phyloP scores from a whole-genome alignment of 1,140 invertebrate genomes.

The Rhynchophorus ferrugineus region DNA sequence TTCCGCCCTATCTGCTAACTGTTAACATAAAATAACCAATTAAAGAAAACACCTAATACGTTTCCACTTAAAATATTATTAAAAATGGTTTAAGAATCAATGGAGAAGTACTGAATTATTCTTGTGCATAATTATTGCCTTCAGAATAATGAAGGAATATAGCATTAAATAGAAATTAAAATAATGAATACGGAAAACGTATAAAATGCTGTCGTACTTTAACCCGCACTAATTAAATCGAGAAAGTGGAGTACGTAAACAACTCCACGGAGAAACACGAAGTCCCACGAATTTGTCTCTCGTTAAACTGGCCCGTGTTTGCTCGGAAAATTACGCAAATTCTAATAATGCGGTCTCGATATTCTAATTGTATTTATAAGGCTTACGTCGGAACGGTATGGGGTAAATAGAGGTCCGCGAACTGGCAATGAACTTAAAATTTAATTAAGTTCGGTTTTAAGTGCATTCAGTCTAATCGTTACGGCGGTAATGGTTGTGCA shows the following conservation, averaged over 20 bases:
- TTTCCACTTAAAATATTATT: no score
- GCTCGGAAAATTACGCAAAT: conserved; percentile 20
- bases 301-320: conserved; percentile 14
- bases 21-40: no score
- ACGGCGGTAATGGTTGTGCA: neutral
- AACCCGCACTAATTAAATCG: no score
- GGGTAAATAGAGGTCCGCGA: neutral
- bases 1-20: no score
- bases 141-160: no score
- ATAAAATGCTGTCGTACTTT: no score
- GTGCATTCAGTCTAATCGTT: neutral
- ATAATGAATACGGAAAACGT: no score
- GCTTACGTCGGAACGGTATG: conserved; percentile 6
- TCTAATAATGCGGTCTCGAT: conserved; percentile 21
- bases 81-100: no score
- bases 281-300: conserved; percentile 20
- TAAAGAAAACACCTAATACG: no score
- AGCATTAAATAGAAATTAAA: no score
- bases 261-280: conserved; percentile 17
- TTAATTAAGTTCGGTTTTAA: neutral
- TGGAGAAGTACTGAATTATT: no score
- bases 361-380: conserved; percentile 19
- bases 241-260: conserved; percentile 21
- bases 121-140: no score
- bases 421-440: neutral